Evolutionary conservation across 2,888 invertebrate species (phyloP).

Genomic region (Melipona beecheii): DNA sequence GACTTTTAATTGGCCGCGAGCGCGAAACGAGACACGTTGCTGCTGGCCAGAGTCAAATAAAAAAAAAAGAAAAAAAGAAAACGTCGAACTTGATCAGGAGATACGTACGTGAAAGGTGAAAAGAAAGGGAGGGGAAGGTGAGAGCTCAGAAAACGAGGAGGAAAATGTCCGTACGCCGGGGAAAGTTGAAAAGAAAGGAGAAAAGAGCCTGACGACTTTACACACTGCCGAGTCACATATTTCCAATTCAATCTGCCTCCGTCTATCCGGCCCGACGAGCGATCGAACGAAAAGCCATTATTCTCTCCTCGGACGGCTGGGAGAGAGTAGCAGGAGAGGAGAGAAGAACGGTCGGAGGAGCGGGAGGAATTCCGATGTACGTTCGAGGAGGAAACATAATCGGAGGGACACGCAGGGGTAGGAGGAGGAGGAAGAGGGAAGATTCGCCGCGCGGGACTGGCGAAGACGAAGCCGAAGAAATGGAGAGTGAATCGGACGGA

Average conservation of each 20-base stretch:
- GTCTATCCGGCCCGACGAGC: conserved; percentile 57
- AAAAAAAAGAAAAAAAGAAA: not conserved
- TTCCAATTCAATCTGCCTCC: conserved; percentile 79
- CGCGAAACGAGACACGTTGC: too few species aligned
- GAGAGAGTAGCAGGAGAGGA: conserved; percentile 40
- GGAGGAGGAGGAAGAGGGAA: not conserved
- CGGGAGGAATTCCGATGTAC: not conserved
- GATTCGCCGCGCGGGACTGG: conserved; percentile 20
- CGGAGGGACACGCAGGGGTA: not conserved
- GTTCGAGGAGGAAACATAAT: conserved; percentile 13
- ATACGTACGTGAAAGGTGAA: not conserved
- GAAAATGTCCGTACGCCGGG: not conserved
- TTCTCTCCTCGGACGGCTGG: conserved; percentile 70
- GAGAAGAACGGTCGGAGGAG: not conserved
- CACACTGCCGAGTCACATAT: conserved; percentile 79
- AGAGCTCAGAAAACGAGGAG: conserved; percentile 12
- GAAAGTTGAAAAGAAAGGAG: conserved; percentile 29
- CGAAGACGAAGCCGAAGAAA: conserved; percentile 43
- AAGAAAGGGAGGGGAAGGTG: not conserved
- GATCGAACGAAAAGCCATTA: conserved; percentile 80
- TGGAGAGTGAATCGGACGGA: conserved; percentile 61
- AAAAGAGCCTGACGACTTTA: conserved; percentile 77
- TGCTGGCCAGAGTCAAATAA: too few species aligned
- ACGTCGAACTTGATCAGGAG: conserved; percentile 34
- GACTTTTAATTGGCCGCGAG: too few species aligned